These are phyloP conservation scores for Oryzias dopingdopingensis DNA, from an alignment of 2,797 vertebrate genomes.

Conservation along the genomic window DNA sequence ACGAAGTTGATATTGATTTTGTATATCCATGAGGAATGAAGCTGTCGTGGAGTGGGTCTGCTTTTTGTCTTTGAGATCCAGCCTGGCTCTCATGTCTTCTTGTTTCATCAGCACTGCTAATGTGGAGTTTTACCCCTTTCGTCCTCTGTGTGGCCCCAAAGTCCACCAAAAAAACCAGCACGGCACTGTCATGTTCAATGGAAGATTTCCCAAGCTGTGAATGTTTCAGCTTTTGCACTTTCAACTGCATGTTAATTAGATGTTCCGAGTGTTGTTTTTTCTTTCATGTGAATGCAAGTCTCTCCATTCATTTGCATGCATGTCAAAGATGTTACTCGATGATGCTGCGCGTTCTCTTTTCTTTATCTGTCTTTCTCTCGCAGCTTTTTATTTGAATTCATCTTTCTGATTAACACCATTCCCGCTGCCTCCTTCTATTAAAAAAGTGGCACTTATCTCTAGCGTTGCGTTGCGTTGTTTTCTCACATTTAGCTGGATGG, in stretches of 20 bases:
- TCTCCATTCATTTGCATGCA: slow-evolving; percentile 65
- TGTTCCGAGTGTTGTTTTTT: slow-evolving; percentile 44
- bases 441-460: slow-evolving; percentile 99
- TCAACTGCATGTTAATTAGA: slow-evolving; percentile 20
- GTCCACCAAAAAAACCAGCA: slow-evolving; percentile 45
- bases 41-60: slow-evolving; percentile 62
- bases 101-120: slow-evolving; percentile 45
- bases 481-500: slow-evolving; percentile 99
- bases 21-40: slow-evolving; percentile 44
- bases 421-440: slow-evolving; percentile 73
- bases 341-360: slow-evolving; percentile 58
- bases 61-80: slow-evolving; percentile 67
- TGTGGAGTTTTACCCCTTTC: slow-evolving; percentile 34
- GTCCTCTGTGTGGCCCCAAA: slow-evolving; percentile 57
- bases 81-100: slow-evolving; percentile 43
- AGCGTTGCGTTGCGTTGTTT: slow-evolving; percentile 95
- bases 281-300: slow-evolving; percentile 50
- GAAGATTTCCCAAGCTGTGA: slow-evolving; percentile 51
- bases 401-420: slow-evolving; percentile 76
- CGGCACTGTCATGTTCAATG: slow-evolving; percentile 51
- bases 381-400: slow-evolving; percentile 64
- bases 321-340: slow-evolving; percentile 39
- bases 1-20: slow-evolving; percentile 30
- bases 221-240: slow-evolving; percentile 48
- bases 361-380: slow-evolving; percentile 70